Evolutionary conservation across 2,797 vertebrate species (phyloP).

Genomic region (Capromys pilorides): DNA sequence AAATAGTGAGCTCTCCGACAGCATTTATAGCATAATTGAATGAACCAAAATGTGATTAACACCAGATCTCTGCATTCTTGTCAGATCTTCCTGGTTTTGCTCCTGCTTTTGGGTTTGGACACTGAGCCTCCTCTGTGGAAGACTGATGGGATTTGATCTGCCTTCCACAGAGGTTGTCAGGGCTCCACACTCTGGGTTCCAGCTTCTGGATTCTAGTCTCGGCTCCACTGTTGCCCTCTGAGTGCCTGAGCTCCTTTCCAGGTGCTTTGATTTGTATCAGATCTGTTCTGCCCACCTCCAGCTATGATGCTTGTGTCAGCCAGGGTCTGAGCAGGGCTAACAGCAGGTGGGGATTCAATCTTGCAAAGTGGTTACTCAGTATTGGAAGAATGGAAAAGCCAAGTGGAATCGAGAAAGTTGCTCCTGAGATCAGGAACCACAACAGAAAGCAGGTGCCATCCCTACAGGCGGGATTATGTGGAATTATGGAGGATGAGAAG

Average conservation of each 20-base stretch:
- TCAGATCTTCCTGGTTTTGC: neutral
- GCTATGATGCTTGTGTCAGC: neutral
- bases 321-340: neutral
- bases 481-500: neutral
- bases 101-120: neutral
- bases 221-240: neutral
- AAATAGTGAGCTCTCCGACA: constrained; percentile 47
- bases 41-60: constrained; percentile 63
- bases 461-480: neutral
- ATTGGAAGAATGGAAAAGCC: neutral
- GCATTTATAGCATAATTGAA: constrained; percentile 56
- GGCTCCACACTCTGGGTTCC: neutral
- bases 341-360: neutral
- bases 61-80: neutral
- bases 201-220: neutral
- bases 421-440: neutral
- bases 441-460: neutral
- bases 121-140: neutral
- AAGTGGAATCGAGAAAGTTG: neutral
- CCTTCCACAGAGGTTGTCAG: neutral
- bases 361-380: neutral
- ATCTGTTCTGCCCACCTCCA: neutral
- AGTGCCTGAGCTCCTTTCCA: neutral
- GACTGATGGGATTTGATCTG: neutral
- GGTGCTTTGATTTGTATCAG: neutral